Evolutionary conservation across 1,140 invertebrate species (phyloP), one percentile per base, ranked within the genome.

Genomic region (Pseudomyrmex pallidus): DNA sequence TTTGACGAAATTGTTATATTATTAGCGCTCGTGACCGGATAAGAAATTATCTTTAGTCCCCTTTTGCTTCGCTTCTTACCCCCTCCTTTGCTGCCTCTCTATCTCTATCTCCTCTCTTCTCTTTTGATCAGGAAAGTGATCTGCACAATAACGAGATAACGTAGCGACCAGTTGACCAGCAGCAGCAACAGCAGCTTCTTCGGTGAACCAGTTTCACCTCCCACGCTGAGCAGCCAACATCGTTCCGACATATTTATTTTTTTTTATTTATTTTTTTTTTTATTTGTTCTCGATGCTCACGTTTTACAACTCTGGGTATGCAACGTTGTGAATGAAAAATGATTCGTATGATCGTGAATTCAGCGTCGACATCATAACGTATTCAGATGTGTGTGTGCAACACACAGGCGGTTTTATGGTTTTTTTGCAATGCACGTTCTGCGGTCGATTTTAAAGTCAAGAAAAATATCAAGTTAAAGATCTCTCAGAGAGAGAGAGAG

Each of bases 101-200:
- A 0, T 35, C n/a, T 20, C 17, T 10, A 5, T 5, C 15, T 63
- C 20, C 50, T 10, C 17, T 22, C 20, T 22, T 44, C 8, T 46
- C 5, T 17, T 5, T 48, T 17, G 44, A 70, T 78, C 54, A 72
- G 12, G n/a, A 72, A 61, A 80, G 22, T 54, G 76, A 80, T 72
- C 44, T 80, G 20, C 17, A 57, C 63, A 80, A 72, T 72, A 72
- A 80, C 54, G 76, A 80, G 76, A 80, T 72, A 80, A 80, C 46
- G n/a, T 48, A 17, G 54, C 54, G 57, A 59, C n/a, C 57, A 15
- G 20, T 3, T 22, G 22, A 44, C 44, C 20, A 56, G 22, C n/a
- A 56, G 22, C n/a, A 63, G 46, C 48, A 52, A 22, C 61, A 57
- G 54, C 76, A 72, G 54, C 76, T 72, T 72, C 46, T 80, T 80